Conservation (phyloP, 2,888 invertebrate genomes). For the Lordiphosa fenestrarum region DNA sequence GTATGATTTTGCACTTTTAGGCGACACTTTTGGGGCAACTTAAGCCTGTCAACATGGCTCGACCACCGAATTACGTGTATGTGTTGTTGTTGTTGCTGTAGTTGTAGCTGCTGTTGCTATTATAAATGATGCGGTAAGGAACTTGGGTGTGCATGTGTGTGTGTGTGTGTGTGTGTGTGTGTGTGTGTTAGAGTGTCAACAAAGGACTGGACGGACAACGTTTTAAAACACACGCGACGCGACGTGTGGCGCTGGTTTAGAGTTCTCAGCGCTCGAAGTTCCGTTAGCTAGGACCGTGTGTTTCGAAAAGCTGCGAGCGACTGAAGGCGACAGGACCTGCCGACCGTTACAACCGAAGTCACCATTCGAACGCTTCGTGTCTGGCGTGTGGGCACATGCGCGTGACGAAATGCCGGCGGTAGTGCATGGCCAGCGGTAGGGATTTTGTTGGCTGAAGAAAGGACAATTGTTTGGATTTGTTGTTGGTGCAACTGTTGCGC, state of each 20-base stretch:
- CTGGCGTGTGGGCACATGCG: conserved; percentile 65
- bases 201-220: conserved; percentile 46
- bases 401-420: conserved; percentile 37
- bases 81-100: background rate
- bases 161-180: conserved; percentile 5
- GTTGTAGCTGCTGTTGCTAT: conserved; percentile 22
- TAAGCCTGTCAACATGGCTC: conserved; percentile 39
- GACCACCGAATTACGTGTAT: conserved; percentile 7
- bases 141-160: conserved; percentile 17
- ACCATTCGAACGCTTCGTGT: conserved; percentile 19
- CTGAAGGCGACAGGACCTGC: conserved; percentile 29
- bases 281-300: conserved; percentile 40
- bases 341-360: conserved; percentile 3
- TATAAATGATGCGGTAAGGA: conserved; percentile 51
- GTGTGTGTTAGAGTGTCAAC: conserved; percentile 21
- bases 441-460: conserved; percentile 41
- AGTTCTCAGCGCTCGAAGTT: conserved; percentile 11
- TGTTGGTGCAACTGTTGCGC: conserved; percentile 61
- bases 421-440: conserved; percentile 3
- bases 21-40: conserved; percentile 15
- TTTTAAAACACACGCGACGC: conserved; percentile 12
- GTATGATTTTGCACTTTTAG: conserved; percentile 13
- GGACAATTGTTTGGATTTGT: conserved; percentile 64
- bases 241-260: conserved; percentile 1
- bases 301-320: conserved; percentile 52